Conservation (phyloP, 2,888 invertebrate genomes). For the Ctena decussata region DNA sequence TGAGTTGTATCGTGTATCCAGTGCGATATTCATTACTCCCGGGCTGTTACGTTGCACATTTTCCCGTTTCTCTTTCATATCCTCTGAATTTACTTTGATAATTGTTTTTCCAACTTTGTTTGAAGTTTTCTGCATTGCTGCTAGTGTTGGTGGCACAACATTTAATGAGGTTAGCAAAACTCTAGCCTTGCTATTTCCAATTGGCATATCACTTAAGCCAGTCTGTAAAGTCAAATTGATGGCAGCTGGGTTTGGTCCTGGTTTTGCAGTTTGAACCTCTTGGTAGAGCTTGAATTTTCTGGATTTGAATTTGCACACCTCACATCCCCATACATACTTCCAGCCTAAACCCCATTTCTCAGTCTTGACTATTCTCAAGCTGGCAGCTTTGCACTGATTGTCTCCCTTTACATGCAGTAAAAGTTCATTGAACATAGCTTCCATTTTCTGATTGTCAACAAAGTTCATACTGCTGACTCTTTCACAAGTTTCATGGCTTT, state of each 20-base stretch:
- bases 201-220: neutral
- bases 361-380: too few relatives aligned
- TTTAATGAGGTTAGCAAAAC: neutral
- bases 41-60: neutral
- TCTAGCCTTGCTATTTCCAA: neutral
- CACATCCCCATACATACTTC: too few relatives aligned
- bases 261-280: too few relatives aligned
- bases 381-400: too few relatives aligned
- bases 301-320: too few relatives aligned
- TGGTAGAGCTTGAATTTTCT: too few relatives aligned
- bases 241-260: neutral
- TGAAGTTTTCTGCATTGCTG: neutral
- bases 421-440: too few relatives aligned
- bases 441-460: too few relatives aligned
- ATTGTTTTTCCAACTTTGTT: neutral
- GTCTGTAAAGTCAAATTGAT: neutral
- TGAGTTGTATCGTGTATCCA: constrained; percentile 14
- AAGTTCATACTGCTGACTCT: too few relatives aligned
- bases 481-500: too few relatives aligned
- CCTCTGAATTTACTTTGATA: neutral
- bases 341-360: too few relatives aligned
- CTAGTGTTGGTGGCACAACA: neutral
- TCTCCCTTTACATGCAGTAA: too few relatives aligned
- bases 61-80: constrained; percentile 1
- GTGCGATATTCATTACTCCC: neutral